Percentiles rank a stretch among this genome's conserved stretches.
Conservation (phyloP, 1,140 invertebrate species). For the Cecropterus lyciades region DNA sequence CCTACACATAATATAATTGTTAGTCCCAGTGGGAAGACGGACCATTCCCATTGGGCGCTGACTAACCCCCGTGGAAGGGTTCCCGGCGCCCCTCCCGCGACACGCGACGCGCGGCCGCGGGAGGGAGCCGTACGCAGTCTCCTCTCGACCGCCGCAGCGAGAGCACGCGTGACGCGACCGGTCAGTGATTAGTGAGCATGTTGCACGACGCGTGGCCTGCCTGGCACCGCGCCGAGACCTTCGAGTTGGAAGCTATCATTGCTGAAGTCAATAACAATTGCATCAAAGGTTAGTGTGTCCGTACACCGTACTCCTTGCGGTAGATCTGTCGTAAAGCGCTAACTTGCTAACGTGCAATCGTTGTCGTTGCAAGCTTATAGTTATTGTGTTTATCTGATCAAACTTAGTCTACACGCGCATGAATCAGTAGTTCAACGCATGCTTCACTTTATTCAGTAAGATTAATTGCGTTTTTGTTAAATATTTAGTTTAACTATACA, state of each 20-base stretch:
- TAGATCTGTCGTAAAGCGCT: background rate
- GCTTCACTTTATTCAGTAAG: background rate
- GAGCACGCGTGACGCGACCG: constrained; percentile 37
- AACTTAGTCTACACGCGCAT: background rate
- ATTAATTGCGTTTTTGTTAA: background rate
- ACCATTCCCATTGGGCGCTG: constrained; percentile 26
- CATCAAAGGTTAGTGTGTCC: constrained; percentile 54
- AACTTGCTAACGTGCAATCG: background rate
- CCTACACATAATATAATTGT: background rate
- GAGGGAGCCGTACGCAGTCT: constrained; percentile 38
- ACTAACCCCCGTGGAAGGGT: background rate
- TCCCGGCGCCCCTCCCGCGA: background rate
- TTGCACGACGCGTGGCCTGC: constrained; percentile 67
- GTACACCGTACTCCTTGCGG: background rate
- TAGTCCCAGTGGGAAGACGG: background rate
- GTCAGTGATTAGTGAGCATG: constrained; percentile 52
- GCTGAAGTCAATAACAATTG: constrained; percentile 72
- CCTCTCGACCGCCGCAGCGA: constrained; percentile 39
- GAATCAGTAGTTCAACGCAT: background rate
- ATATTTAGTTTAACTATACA: too few species aligned
- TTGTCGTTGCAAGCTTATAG: constrained; percentile 1
- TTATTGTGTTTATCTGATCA: background rate
- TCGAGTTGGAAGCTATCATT: constrained; percentile 67
- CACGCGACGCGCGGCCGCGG: constrained; percentile 3
- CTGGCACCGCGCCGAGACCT: constrained; percentile 51